Conservation (phyloP, 2,888 invertebrate genomes). For the Crematogaster levior region DNA sequence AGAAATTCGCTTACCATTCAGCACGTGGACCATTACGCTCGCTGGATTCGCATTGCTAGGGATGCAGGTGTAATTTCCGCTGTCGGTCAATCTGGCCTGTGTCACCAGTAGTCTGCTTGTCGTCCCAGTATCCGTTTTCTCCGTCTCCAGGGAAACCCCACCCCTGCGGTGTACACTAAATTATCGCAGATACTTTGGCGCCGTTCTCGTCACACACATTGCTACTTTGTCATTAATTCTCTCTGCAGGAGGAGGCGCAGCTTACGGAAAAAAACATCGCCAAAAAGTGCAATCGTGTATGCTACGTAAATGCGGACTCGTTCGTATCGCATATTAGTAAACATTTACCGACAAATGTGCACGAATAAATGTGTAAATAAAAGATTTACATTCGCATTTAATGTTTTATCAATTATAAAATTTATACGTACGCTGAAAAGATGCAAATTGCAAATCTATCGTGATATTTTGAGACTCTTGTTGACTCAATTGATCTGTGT, state of each 20-base stretch:
- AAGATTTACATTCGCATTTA: background rate
- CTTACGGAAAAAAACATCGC: constrained; percentile 1
- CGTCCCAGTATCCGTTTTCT: constrained; percentile 93
- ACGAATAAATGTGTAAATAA: background rate
- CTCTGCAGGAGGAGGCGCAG: constrained; percentile 15
- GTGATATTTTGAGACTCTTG: too few species aligned
- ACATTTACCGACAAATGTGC: background rate
- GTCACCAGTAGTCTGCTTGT: constrained; percentile 94
- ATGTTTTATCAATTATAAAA: background rate
- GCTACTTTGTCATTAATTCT: constrained; percentile 62
- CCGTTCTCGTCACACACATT: constrained; percentile 63
- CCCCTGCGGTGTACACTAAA: constrained; percentile 89
- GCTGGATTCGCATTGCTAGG: constrained; percentile 89
- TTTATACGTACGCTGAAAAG: background rate
- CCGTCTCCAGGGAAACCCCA: constrained; percentile 95
- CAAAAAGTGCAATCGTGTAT: background rate
- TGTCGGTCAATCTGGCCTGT: constrained; percentile 93
- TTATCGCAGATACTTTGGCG: constrained; percentile 83
- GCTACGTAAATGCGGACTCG: background rate
- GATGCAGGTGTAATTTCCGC: constrained; percentile 96
- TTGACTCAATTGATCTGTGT: too few species aligned
- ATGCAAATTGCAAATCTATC: background rate
- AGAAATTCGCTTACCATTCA: constrained; percentile 82
- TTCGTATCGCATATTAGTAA: background rate
- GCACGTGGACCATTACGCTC: constrained; percentile 85